Base-by-base conservation (phyloP, 2,113 vertebrate genomes). In the Psilopsiagon aymara region DNA sequence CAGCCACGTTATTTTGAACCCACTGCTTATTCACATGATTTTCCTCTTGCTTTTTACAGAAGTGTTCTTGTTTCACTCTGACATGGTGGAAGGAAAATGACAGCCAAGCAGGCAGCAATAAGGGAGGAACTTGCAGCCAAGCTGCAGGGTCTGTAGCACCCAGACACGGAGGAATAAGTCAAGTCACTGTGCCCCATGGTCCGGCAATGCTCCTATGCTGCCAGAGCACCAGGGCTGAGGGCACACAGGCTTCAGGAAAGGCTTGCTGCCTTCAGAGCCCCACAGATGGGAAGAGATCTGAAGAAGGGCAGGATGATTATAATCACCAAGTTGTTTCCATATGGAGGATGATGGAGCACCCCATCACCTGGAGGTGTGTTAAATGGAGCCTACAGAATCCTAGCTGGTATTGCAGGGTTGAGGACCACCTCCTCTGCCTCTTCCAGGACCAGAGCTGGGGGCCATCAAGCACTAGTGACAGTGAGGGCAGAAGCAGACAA, bases 11-110 rank as follows among this genome's bases (percentile, higher is more conserved):
- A 41, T 76, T 93, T 23, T 33, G 75, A 90, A 49, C 67, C 85
- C 63, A 5, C 68, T 31, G 64, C 90, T 57, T 37, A 3, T 79
- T 92, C 96, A 96, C 93, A 68, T 95, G 93, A 86, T 90, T 81
- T 43, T 86, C 85, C 92, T 64, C 82, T 55, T 39, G 64, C 82
- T 92, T 96, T 97, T 96, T 96, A 80, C 92, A 97, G 87, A 93
- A 94, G 71, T 80, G 17, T 46, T 78, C 64, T 83, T 90, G 82
- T 94, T 96, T 94, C 94, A 0, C 66, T 96, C 90, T 96, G 96
- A 97, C 93, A 94, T 0, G 18, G 86, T 92, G 75, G 82, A 93
- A 96, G 81, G 17, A 28, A 74, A 82, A 44, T 7, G 24, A 35
- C 77, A 90, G 68, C 43, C 35, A 0, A 79, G 77, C 37, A 24